phyloP scores from a whole-genome alignment of 1,140 invertebrate genomes.

The Drosophila pandora region DNA sequence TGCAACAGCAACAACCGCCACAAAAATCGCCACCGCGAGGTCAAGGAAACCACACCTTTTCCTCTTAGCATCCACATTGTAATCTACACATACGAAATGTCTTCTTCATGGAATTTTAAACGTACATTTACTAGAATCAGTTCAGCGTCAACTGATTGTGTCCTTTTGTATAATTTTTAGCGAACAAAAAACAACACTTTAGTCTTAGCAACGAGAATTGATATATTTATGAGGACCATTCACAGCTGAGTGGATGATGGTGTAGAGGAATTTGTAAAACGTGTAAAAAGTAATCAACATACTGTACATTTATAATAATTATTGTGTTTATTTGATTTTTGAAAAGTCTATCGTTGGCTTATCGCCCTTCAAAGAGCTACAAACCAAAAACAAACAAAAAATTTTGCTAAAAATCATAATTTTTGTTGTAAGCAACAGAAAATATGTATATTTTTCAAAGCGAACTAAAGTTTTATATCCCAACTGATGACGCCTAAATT shows the following conservation, averaged over 20 bases:
- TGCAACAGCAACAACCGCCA: constrained; percentile 40
- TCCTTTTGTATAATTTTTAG: constrained; percentile 65
- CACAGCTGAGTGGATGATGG: constrained; percentile 5
- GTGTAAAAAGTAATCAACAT: constrained; percentile 54
- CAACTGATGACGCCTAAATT: constrained; percentile 31
- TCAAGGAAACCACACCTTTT: constrained; percentile 42
- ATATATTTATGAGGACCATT: constrained; percentile 29
- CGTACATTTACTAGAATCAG: constrained; percentile 5
- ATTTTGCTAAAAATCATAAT: constrained; percentile 26
- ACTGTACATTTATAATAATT: constrained; percentile 53
- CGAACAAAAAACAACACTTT: constrained; percentile 54
- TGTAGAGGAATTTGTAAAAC: constrained; percentile 51
- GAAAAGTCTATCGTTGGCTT: constrained; percentile 70
- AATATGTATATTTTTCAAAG: constrained; percentile 67
- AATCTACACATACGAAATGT: constrained; percentile 57
- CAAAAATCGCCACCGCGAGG: constrained; percentile 56
- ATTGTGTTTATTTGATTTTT: constrained; percentile 69
- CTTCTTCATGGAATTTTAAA: constrained; percentile 76
- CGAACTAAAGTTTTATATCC: constrained; percentile 15
- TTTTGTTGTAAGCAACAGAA: constrained; percentile 43
- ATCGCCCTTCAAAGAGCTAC: constrained; percentile 64
- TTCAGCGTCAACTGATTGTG: constrained; percentile 4
- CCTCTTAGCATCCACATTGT: constrained; percentile 66
- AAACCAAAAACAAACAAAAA: constrained; percentile 28
- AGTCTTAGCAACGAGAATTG: constrained; percentile 34